Base-by-base conservation (phyloP, 2,888 invertebrate genomes). In the Tiliacea citrago region DNA sequence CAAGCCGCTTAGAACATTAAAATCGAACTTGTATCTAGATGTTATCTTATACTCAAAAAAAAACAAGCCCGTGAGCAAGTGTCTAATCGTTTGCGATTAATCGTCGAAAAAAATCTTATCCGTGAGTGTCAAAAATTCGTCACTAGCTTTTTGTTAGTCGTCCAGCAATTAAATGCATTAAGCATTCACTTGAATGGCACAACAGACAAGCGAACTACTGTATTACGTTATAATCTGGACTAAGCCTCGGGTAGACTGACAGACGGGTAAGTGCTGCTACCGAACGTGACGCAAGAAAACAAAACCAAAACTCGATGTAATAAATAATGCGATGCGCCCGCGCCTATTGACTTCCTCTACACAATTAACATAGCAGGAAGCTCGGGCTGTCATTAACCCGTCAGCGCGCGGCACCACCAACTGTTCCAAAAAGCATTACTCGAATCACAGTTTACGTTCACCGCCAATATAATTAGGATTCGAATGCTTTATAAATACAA, bases 351-450 rank as follows among this genome's bases (percentile, higher is more conserved):
- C 95, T 95, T 95, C 95, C 94, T 94, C 93, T 88, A 87, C 91
- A 92, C 94, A 95, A 96, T 96, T 96, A 96, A 93, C 94, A 92
- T 93, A 92, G 94, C 96, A 95, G 96, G 96, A 96, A 96, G 94
- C 93, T 90, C 90, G 90, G 90, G 90, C 95, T 94, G 95, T 96
- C 95, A 96, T 96, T 96, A 96, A 88, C 92, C 93, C 95, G 95
- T 96, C 96, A 96, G 92, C 95, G 94, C 88, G 81, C 88, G 86
- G 86, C 86, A 90, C 90, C 90, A 89, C 94, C 96, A 95, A 95
- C 94, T 96, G 96, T 94, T 95, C 93, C 91, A 91, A 94, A 94
- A 95, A 93, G 93, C 93, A 91, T 91, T 90, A 88, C 90, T 89
- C 88, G 92, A 95, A 95, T 95, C 95, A 96, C 94, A 92, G 93